Evolutionary conservation across 2,888 invertebrate genomes (phyloP).

Genomic region (Hedya salicella): DNA sequence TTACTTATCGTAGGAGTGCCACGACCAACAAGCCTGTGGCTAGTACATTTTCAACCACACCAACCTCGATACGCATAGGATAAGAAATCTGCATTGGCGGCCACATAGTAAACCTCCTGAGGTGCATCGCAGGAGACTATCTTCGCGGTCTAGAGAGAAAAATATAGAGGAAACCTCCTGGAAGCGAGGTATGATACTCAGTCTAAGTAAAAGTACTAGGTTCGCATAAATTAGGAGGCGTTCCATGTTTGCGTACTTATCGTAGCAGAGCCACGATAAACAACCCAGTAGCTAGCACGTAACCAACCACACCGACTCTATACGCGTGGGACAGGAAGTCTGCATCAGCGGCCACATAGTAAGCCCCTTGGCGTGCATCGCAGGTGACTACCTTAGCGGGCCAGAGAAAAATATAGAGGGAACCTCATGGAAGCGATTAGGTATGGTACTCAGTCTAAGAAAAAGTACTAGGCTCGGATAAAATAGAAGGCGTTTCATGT

Average conservation of each 20-base stretch:
- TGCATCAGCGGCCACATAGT: not conserved
- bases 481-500: not conserved
- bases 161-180: not conserved
- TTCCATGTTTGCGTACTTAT: constrained; percentile 33
- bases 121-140: not conserved
- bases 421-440: not conserved
- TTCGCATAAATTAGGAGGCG: not conserved
- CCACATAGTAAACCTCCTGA: not conserved
- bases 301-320: not conserved
- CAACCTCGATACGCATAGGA: not conserved
- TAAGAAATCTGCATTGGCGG: not conserved
- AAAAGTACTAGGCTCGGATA: not conserved
- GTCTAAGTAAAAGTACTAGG: not conserved
- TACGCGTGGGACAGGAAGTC: not conserved
- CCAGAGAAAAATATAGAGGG: not conserved
- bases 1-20: constrained; percentile 46
- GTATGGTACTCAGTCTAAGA: not conserved
- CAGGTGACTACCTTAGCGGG: not conserved
- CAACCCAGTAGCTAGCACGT: not conserved
- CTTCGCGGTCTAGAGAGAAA: not conserved
- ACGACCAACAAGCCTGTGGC: not conserved
- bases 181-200: not conserved
- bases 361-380: too few species aligned
- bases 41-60: not conserved
- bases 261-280: constrained; percentile 48